Evolutionary conservation across 2,797 vertebrate genomes (phyloP).

Genomic region (Eleutherodactylus coqui): DNA sequence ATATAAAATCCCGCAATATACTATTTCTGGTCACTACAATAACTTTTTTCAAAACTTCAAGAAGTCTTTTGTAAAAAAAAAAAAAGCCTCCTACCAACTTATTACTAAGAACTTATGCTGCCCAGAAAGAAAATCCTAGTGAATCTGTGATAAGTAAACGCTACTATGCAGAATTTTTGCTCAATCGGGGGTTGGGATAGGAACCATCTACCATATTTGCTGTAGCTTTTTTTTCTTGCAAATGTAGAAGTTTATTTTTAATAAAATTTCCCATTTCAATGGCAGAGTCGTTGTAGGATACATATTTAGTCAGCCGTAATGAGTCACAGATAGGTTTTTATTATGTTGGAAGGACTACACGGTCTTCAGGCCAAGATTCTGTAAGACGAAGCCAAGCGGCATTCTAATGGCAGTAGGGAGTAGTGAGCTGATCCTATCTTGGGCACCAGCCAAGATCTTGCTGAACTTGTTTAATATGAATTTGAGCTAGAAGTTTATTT

Average conservation of each 20-base stretch:
- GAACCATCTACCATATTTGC: constrained; percentile 4
- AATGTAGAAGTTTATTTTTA: constrained; percentile 38
- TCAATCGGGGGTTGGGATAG: not conserved
- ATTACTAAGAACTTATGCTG: not conserved
- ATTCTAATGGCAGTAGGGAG: constrained; percentile 62
- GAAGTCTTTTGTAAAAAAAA: not conserved
- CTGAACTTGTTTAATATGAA: constrained; percentile 62
- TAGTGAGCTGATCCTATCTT: constrained; percentile 49
- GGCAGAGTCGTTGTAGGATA: constrained; percentile 33
- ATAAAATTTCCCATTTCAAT: constrained; percentile 48
- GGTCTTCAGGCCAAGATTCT: constrained; percentile 58
- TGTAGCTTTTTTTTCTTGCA: constrained; percentile 30
- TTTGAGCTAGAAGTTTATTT: constrained; percentile 63
- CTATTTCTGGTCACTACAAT: not conserved
- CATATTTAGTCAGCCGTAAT: constrained; percentile 57
- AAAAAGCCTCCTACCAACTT: not conserved
- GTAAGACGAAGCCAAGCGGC: constrained; percentile 52
- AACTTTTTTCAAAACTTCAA: not conserved
- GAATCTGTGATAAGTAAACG: not conserved
- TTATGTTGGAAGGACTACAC: constrained; percentile 56
- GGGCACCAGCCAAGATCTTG: constrained; percentile 47
- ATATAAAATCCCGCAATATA: no score
- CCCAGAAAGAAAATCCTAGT: not conserved
- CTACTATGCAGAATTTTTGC: not conserved
- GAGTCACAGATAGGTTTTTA: constrained; percentile 61